Conservation (phyloP, 2,888 invertebrate species). For the Agrotis clavis region DNA sequence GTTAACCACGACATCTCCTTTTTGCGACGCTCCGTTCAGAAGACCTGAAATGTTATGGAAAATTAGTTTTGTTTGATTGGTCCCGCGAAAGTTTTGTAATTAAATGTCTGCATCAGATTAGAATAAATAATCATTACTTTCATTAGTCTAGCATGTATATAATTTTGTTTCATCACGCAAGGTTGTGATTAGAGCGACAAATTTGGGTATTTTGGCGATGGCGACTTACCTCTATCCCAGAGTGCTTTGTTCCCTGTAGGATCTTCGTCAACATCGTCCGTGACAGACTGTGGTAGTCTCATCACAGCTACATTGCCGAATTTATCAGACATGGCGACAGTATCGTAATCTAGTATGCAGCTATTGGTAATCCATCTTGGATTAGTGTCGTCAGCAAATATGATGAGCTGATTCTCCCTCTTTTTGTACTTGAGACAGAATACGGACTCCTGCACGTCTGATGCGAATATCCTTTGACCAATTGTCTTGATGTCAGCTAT, state of each 20-base stretch:
- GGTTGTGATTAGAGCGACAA: conserved; percentile 8
- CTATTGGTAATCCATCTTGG: conserved; percentile 98
- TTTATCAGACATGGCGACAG: conserved; percentile 98
- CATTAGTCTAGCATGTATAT: conserved; percentile 92
- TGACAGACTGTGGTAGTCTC: conserved; percentile 96
- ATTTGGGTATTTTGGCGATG: neutral
- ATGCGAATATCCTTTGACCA: conserved; percentile 98
- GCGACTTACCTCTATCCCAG: conserved; percentile 94
- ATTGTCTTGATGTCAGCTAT: conserved; percentile 98
- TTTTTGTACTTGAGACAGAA: conserved; percentile 98
- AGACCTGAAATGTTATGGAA: conserved; percentile 91
- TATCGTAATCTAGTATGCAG: conserved; percentile 98
- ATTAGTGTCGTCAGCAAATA: conserved; percentile 99
- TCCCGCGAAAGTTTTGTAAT: neutral
- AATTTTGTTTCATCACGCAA: conserved; percentile 83
- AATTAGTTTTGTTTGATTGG: conserved; percentile 10
- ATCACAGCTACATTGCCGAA: conserved; percentile 99
- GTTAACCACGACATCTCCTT: conserved; percentile 97
- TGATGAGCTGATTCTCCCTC: conserved; percentile 98
- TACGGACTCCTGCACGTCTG: conserved; percentile 99
- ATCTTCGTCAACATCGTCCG: conserved; percentile 99
- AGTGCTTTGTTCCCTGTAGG: conserved; percentile 99
- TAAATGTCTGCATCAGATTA: conserved; percentile 70
- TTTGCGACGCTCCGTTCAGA: conserved; percentile 99
- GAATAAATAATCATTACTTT: conserved; percentile 84